A percentile compares a stretch with the other conserved stretches of the same genome.
Conservation (phyloP, 1,140 invertebrate genomes). For the Formica exsecta region DNA sequence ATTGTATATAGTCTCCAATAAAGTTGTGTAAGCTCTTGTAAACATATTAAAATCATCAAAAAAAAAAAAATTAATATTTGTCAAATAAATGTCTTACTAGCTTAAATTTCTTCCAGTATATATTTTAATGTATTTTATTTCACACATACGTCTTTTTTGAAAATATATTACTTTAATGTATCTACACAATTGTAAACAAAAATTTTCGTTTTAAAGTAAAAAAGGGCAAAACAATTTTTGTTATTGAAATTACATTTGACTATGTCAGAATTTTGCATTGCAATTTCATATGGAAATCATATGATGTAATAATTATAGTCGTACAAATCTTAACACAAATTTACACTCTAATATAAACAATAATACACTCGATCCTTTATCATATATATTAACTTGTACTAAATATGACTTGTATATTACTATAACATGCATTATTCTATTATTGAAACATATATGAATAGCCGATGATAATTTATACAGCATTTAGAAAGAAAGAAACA, state of each 20-base stretch:
- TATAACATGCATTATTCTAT: constrained; percentile 37
- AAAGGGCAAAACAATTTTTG: not conserved
- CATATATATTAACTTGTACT: constrained; percentile 4
- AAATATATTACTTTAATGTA: not conserved
- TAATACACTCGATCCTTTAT: constrained; percentile 5
- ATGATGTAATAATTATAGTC: not conserved
- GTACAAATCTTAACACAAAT: constrained; percentile 26
- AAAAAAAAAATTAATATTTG: not conserved
- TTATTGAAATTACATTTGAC: not conserved
- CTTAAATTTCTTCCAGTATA: not conserved
- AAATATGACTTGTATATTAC: constrained; percentile 25
- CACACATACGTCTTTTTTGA: not conserved
- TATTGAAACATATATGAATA: constrained; percentile 5
- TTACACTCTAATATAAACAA: constrained; percentile 30
- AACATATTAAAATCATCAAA: constrained; percentile 13
- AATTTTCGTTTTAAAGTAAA: not conserved
- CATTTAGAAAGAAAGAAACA: constrained; percentile 10
- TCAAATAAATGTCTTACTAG: not conserved
- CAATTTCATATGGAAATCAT: not conserved
- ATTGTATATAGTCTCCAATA: constrained; percentile 23
- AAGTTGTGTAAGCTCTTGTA: not conserved
- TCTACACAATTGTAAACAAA: constrained; percentile 9
- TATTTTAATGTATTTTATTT: constrained; percentile 15
- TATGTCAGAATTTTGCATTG: not conserved
- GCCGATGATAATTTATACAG: not conserved